Percentiles rank a stretch among this genome's conserved stretches.
These are phyloP conservation scores for Anthopleura sola DNA, from an alignment of 64 coral and sea anemone genomes.

Conservation along the genomic window DNA sequence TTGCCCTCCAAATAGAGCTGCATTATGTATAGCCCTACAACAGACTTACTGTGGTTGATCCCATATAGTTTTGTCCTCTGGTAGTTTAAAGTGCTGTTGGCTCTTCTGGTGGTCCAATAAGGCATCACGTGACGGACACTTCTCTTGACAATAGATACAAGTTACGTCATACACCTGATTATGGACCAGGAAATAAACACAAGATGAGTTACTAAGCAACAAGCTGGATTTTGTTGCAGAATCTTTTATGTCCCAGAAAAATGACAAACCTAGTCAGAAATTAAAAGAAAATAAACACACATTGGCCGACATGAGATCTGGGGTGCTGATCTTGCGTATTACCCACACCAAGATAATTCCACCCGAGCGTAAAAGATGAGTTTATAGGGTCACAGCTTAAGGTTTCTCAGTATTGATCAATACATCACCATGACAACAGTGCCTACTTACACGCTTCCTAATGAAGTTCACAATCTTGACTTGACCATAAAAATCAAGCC, in stretches of 20 bases:
- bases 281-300: no score
- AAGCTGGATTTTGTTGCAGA: background rate
- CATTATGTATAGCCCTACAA: background rate
- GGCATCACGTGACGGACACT: slow-evolving; percentile 18
- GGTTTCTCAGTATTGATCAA: background rate
- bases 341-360: no score
- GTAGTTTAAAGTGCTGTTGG: slow-evolving; percentile 40
- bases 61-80: slow-evolving; percentile 45
- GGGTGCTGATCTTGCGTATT: no score
- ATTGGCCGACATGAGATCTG: no score
- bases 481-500: slow-evolving; percentile 61
- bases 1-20: no score
- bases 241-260: no score
- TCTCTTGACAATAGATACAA: slow-evolving; percentile 58
- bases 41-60: slow-evolving; percentile 73
- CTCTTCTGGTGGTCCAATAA: slow-evolving; percentile 48
- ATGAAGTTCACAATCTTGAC: slow-evolving; percentile 75
- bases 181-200: background rate
- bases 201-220: background rate
- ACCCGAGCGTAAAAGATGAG: no score
- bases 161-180: slow-evolving; percentile 44
- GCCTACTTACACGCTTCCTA: slow-evolving; percentile 41
- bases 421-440: background rate
- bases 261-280: no score
- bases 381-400: background rate